Percentiles rank a stretch among this genome's conserved stretches.
phyloP scores from a whole-genome alignment of 2,113 vertebrate genomes.

The Charina bottae region DNA sequence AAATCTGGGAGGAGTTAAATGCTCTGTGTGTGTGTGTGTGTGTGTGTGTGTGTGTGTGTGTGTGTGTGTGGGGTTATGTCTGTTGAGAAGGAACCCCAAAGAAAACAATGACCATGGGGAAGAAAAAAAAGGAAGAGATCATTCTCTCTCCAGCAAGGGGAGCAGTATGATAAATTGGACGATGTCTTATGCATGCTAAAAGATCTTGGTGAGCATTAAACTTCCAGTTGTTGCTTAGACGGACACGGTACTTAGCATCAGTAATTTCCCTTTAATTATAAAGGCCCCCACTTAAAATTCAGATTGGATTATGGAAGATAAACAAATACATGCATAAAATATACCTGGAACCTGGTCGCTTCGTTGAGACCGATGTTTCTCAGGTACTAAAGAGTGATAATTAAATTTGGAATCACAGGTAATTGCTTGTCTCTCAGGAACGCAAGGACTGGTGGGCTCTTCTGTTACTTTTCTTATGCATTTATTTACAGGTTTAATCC shows the following conservation, averaged over 20 bases:
- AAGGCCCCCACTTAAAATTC: constrained; percentile 45
- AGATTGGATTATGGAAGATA: constrained; percentile 31
- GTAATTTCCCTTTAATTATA: constrained; percentile 5
- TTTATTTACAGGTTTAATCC: background rate
- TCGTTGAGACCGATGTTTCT: constrained; percentile 34
- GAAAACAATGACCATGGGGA: background rate
- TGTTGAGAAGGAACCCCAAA: background rate
- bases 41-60: too few species aligned
- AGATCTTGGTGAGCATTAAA: background rate
- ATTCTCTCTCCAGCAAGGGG: too few species aligned
- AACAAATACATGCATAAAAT: constrained; percentile 26
- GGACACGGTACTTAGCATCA: background rate
- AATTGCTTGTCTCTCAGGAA: background rate
- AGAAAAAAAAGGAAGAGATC: too few species aligned
- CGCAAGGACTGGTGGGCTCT: background rate
- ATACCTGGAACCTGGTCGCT: constrained; percentile 5
- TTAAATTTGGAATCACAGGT: background rate
- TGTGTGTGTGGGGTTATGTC: too few species aligned
- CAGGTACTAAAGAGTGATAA: constrained; percentile 31
- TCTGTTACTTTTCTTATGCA: background rate
- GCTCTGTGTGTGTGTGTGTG: background rate
- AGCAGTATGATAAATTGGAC: background rate
- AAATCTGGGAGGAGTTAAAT: background rate
- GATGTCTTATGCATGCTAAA: background rate
- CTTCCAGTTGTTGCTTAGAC: background rate